Evolutionary conservation across 1,140 invertebrate genomes (phyloP).

Genomic region (Teleopsis dalmanni): DNA sequence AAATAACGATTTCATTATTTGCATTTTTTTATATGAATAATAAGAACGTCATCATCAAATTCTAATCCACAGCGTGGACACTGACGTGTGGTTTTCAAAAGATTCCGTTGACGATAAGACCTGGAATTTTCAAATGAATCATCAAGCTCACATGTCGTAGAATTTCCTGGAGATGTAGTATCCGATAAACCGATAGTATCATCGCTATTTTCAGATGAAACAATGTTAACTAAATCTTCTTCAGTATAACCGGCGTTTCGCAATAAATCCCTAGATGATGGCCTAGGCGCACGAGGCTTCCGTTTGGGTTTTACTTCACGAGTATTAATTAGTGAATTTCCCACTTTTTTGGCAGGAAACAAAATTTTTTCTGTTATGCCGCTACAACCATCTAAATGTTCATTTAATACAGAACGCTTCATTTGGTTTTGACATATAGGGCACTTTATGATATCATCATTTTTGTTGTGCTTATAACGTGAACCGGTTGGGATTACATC

Average conservation of each 20-base stretch:
- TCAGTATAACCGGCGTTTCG: slow-evolving; percentile 22
- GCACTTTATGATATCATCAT: slow-evolving; percentile 39
- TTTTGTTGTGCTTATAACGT: slow-evolving; percentile 7
- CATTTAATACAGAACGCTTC: slow-evolving; percentile 20
- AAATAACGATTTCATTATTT: neutral
- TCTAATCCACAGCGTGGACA: slow-evolving; percentile 58
- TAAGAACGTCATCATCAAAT: slow-evolving; percentile 46
- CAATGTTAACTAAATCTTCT: slow-evolving; percentile 14
- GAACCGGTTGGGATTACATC: slow-evolving; percentile 22
- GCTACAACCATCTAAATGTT: slow-evolving; percentile 37
- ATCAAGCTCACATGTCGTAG: no score
- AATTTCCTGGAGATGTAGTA: no score
- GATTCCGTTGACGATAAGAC: slow-evolving; percentile 18
- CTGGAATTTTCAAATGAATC: slow-evolving; percentile 24
- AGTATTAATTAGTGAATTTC: slow-evolving; percentile 6
- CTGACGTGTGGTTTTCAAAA: slow-evolving; percentile 21
- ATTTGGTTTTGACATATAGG: slow-evolving; percentile 42
- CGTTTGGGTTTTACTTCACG: neutral
- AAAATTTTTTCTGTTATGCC: slow-evolving; percentile 21
- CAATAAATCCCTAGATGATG: slow-evolving; percentile 14
- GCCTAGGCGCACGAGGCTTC: slow-evolving; percentile 5
- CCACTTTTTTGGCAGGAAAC: slow-evolving; percentile 16
- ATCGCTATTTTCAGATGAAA: slow-evolving; percentile 19
- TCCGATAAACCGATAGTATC: slow-evolving; percentile 9
- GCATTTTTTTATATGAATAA: slow-evolving; percentile 52